A percentile compares a stretch with the other conserved stretches of the same genome.
Conservation (phyloP, 2,888 invertebrate species). For the Micoletzkya japonica region DNA sequence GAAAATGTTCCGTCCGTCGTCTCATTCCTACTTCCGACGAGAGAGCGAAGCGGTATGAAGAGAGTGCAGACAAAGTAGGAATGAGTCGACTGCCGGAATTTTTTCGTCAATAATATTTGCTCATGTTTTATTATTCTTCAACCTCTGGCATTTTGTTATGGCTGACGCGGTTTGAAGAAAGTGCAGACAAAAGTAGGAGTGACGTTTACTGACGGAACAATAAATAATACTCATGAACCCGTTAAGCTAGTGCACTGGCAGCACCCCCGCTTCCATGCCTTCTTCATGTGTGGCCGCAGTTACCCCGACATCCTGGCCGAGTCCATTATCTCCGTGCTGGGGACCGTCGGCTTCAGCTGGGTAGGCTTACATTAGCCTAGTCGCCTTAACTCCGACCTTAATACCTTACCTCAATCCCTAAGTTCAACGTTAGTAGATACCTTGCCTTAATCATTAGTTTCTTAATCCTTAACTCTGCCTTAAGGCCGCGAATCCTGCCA, state of each 20-base stretch:
- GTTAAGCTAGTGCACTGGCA: conserved; percentile 80
- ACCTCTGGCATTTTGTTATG: too few species aligned
- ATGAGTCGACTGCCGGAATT: too few species aligned
- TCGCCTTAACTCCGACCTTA: background rate
- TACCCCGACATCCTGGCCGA: conserved; percentile 94
- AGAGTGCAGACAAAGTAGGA: too few species aligned
- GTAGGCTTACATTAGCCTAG: too few species aligned
- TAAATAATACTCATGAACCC: too few species aligned
- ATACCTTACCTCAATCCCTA: conserved; percentile 21
- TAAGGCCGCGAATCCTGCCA: conserved; percentile 30
- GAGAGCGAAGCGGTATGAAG: too few species aligned
- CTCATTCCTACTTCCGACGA: too few species aligned
- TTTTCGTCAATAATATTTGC: too few species aligned
- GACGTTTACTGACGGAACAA: too few species aligned
- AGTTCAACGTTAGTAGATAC: conserved; percentile 22
- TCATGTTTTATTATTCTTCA: too few species aligned
- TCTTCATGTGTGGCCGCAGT: conserved; percentile 95
- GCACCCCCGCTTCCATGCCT: conserved; percentile 94
- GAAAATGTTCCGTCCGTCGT: too few species aligned
- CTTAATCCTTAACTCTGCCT: background rate
- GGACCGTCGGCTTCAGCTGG: conserved; percentile 97
- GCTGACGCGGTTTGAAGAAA: too few species aligned
- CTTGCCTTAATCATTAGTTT: conserved; percentile 27
- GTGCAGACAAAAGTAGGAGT: background rate
- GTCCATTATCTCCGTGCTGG: conserved; percentile 90